phyloP scores from a whole-genome alignment of 2,113 vertebrate species.

The Pomatostomus ruficeps region DNA sequence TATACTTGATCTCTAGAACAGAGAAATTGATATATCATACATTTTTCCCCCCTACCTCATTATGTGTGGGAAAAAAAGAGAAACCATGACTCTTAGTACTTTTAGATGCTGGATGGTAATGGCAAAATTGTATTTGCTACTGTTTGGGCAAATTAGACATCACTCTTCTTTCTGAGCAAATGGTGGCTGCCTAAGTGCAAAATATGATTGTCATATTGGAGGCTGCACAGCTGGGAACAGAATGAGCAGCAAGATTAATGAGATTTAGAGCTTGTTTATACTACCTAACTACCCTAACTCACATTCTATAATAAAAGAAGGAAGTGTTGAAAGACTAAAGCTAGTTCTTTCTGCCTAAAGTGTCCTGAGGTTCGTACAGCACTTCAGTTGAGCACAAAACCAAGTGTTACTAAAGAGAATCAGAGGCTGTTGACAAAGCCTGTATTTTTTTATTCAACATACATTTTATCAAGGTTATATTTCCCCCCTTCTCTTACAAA shows the following conservation, averaged over 20 bases:
- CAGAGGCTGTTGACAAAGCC: neutral
- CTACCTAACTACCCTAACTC: neutral
- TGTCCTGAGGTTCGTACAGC: neutral
- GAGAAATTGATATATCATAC: neutral
- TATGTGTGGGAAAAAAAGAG: neutral
- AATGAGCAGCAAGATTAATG: constrained; percentile 16
- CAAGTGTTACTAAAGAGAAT: neutral
- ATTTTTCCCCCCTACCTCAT: rapidly evolving
- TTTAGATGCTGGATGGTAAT: neutral
- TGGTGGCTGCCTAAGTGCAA: neutral
- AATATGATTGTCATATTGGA: neutral
- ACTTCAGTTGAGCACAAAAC: neutral
- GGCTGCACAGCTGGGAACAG: neutral
- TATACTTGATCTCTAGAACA: neutral
- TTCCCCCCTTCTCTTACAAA: neutral
- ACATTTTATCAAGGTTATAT: neutral
- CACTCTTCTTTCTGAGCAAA: neutral
- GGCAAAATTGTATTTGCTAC: neutral
- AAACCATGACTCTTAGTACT: neutral
- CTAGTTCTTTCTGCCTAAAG: neutral
- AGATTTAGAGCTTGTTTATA: constrained; percentile 34
- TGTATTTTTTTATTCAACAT: neutral
- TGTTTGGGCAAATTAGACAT: neutral
- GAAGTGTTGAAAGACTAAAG: constrained; percentile 37
- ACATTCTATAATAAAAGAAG: constrained; percentile 25